phyloP scores from a whole-genome alignment of 1,140 invertebrate species.

The Orchestia grillus region DNA sequence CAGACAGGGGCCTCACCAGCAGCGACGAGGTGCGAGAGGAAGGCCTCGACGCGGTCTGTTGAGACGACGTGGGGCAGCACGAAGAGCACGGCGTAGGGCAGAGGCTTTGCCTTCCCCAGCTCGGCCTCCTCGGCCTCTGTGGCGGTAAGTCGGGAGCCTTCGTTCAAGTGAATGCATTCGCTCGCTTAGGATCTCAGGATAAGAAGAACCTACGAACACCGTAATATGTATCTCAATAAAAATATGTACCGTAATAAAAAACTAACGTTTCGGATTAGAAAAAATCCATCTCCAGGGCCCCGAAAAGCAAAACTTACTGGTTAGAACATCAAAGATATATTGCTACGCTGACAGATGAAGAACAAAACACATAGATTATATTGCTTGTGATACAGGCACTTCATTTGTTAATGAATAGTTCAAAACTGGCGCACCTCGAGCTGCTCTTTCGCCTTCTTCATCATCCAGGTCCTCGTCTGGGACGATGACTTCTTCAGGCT shows the following conservation, averaged over 20 bases:
- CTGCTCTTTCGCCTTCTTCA: conserved; percentile 1
- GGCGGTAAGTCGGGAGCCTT: too few species aligned
- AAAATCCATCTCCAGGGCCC: too few species aligned
- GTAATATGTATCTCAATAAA: too few species aligned
- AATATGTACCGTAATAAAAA: too few species aligned
- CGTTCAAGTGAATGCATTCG: too few species aligned
- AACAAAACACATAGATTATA: not conserved
- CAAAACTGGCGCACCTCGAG: not conserved
- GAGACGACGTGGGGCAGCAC: conserved; percentile 33
- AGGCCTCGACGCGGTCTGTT: not conserved
- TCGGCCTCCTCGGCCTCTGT: conserved; percentile 9
- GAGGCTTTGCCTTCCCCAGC: not conserved
- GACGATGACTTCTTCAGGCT: conserved; percentile 4
- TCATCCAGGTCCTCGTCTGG: conserved; percentile 36
- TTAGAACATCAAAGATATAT: too few species aligned
- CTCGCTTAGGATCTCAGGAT: too few species aligned
- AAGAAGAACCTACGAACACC: too few species aligned
- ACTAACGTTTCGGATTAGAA: too few species aligned
- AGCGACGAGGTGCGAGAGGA: conserved; percentile 17
- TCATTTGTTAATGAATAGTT: not conserved
- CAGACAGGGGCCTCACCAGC: not conserved
- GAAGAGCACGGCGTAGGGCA: not conserved
- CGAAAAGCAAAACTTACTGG: too few species aligned
- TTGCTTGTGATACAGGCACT: not conserved
- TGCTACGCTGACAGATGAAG: too few species aligned